These are phyloP conservation scores for Cavia porcellus DNA, from an alignment of 2,113 vertebrate genomes.

Conservation along the genomic window DNA sequence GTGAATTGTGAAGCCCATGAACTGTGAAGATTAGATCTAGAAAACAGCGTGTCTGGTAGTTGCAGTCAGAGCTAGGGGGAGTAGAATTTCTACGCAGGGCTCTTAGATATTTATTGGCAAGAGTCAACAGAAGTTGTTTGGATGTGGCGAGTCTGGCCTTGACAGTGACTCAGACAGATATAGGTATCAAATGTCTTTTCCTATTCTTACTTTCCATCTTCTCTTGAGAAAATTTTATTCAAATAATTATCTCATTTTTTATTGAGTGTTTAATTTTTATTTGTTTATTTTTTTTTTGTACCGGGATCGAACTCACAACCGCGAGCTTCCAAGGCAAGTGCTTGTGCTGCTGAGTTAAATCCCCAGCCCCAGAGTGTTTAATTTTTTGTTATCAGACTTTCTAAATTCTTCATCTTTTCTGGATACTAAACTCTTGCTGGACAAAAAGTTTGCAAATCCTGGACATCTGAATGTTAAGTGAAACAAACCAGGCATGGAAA, in stretches of 20 bases:
- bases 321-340: too few relatives aligned
- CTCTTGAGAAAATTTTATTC: background rate
- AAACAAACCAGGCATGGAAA: background rate
- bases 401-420: background rate
- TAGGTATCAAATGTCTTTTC: background rate
- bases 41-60: background rate
- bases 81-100: background rate
- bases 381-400: background rate
- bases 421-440: background rate
- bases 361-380: background rate
- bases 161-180: background rate
- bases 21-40: background rate
- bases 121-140: background rate
- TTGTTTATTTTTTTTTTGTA: too few relatives aligned
- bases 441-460: background rate
- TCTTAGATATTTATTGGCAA: background rate
- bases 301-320: too few relatives aligned
- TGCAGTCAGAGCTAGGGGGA: background rate
- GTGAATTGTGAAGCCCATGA: background rate
- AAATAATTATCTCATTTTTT: background rate
- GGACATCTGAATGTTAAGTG: background rate
- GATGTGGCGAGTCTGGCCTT: background rate
- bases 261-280: too few relatives aligned
- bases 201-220: background rate
- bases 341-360: too few relatives aligned